phyloP scores from a whole-genome alignment of 2,888 invertebrate species.

The Lampropteryx suffumata region DNA sequence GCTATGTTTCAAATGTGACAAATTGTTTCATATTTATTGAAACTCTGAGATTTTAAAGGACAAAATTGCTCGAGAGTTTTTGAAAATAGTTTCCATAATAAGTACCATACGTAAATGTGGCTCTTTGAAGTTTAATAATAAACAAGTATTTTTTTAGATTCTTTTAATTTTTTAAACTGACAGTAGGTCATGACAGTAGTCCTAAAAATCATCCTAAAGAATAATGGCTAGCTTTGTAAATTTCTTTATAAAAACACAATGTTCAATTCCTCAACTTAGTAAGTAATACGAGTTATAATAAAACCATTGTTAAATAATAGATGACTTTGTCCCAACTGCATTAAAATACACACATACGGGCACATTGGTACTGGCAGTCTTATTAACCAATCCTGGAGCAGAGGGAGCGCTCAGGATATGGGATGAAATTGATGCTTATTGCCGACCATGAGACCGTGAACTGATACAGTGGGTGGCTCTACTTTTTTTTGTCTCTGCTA shows the following conservation, averaged over 20 bases:
- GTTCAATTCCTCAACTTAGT: not conserved
- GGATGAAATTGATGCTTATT: slow-evolving; percentile 75
- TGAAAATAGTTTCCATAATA: no score
- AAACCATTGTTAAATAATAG: slow-evolving; percentile 1
- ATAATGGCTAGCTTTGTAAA: no score
- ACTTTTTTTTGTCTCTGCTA: slow-evolving; percentile 6
- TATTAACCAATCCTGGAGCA: slow-evolving; percentile 50
- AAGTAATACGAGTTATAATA: no score
- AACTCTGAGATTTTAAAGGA: no score
- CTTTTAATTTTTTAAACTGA: not conserved
- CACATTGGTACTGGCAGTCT: slow-evolving; percentile 42
- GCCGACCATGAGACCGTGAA: slow-evolving; percentile 49
- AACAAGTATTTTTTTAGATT: not conserved
- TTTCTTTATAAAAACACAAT: not conserved
- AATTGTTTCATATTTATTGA: no score
- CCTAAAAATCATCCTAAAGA: no score
- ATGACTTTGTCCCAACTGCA: slow-evolving; percentile 17
- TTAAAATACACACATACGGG: slow-evolving; percentile 44
- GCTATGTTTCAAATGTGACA: no score
- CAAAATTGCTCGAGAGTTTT: no score
- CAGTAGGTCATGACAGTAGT: no score
- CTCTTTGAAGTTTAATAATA: no score
- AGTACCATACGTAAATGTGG: no score
- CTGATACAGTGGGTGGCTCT: slow-evolving; percentile 31
- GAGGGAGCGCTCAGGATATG: slow-evolving; percentile 70